Evolutionary conservation across 2,888 invertebrate genomes (phyloP).

Genomic region (Anthophora plumipes): DNA sequence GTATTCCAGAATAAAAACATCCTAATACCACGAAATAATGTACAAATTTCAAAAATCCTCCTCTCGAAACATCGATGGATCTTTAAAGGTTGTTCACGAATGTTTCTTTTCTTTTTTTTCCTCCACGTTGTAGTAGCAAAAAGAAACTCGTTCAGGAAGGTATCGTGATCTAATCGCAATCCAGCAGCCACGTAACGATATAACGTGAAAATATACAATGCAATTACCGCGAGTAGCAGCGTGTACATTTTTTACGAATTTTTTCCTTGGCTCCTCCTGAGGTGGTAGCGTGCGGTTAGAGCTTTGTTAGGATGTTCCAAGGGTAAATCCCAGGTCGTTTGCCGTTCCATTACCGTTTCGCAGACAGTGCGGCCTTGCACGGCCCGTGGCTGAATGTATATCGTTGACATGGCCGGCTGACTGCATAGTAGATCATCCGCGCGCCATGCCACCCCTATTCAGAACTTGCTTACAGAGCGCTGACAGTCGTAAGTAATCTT

Average conservation of each 20-base stretch:
- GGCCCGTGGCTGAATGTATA: slow-evolving; percentile 35
- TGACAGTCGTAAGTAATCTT: slow-evolving; percentile 55
- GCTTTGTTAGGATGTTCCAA: slow-evolving; percentile 37
- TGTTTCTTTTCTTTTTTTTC: background rate
- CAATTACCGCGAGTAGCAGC: slow-evolving; percentile 23
- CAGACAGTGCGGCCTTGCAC: slow-evolving; percentile 47
- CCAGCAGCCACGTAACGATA: background rate
- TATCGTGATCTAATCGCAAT: slow-evolving; percentile 13
- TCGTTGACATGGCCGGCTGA: slow-evolving; percentile 45
- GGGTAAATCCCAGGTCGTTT: slow-evolving; percentile 51
- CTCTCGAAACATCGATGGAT: background rate
- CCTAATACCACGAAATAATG: too few relatives aligned
- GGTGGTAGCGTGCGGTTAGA: background rate
- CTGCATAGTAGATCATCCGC: slow-evolving; percentile 56
- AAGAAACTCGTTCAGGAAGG: background rate
- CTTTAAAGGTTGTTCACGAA: slow-evolving; percentile 22
- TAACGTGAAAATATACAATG: slow-evolving; percentile 16
- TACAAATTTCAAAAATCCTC: too few relatives aligned
- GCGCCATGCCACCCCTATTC: slow-evolving; percentile 43
- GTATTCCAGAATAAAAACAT: slow-evolving; percentile 25
- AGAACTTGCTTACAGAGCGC: slow-evolving; percentile 55
- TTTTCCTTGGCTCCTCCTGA: background rate
- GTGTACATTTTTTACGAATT: slow-evolving; percentile 37
- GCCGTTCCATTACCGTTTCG: slow-evolving; percentile 61
- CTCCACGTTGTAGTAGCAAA: background rate